Evolutionary conservation across 1,140 invertebrate species (phyloP).

Genomic region (Apolygus lucorum): DNA sequence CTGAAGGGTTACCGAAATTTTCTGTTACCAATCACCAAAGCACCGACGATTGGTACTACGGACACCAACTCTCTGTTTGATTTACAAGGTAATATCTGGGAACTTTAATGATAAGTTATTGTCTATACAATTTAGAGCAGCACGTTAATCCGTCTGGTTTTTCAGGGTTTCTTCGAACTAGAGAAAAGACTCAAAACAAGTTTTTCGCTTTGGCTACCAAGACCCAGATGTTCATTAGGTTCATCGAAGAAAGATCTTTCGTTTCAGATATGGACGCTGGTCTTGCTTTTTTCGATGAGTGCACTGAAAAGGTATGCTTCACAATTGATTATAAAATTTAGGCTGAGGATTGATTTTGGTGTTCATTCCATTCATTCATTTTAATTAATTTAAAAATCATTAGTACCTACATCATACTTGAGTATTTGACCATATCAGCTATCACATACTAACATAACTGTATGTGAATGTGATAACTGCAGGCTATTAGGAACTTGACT

Average conservation of each 20-base stretch:
- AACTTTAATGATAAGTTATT: too few species aligned
- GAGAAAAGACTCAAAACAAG: constrained; percentile 78
- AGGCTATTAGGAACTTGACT: too few species aligned
- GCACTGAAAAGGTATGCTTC: constrained; percentile 61
- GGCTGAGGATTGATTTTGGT: too few species aligned
- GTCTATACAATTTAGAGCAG: too few species aligned
- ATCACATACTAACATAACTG: too few species aligned
- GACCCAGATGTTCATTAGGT: constrained; percentile 96
- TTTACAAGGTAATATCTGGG: constrained; percentile 78
- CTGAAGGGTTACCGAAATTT: constrained; percentile 85
- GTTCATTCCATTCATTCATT: too few species aligned
- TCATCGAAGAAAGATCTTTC: constrained; percentile 98
- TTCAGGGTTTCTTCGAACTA: constrained; percentile 49
- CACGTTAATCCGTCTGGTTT: constrained; percentile 20
- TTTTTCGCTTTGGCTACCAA: constrained; percentile 83
- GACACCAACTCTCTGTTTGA: constrained; percentile 94
- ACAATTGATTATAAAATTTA: not conserved
- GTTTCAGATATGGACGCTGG: constrained; percentile 90
- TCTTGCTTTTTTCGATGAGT: constrained; percentile 97
- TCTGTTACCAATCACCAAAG: constrained; percentile 88
- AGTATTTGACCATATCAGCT: too few species aligned
- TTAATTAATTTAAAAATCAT: too few species aligned
- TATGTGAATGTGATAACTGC: too few species aligned
- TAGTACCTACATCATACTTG: too few species aligned
- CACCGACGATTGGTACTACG: constrained; percentile 85